Base-by-base conservation (phyloP, 2,888 invertebrate genomes). In the Euspilapteryx auroguttella region DNA sequence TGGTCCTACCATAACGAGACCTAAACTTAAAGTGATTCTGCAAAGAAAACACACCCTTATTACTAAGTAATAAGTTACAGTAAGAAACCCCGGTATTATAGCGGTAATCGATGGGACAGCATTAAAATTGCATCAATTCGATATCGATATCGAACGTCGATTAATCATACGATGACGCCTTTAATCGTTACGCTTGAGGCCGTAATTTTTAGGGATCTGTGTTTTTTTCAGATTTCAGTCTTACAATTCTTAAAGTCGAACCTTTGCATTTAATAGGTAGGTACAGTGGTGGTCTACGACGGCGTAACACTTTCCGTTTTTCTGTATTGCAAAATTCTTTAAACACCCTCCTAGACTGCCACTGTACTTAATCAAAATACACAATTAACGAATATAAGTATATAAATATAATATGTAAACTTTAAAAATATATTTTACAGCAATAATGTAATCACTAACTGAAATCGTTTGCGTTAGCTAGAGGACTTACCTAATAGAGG, bases 101-200 rank as follows among this genome's bases (percentile, higher is more conserved):
- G n/a, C n/a, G n/a, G 31, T 48, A 47, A 49, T 47, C 46, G 47
- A 51, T 46, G 49, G 41, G 48, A 51, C 52, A 45, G 44, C 40
- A 48, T 52, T 50, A 51, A 50, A 48, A 47, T 46, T 49, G 48
- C 54, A 51, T 51, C 47, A 49, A 53, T 53, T 45, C 37, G 36
- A 9, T 25, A 21, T 25, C 29, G 25, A 21, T 25, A 21, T 21
- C 17, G 21, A 9, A 5, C n/a, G 3, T 9, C 12, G 24, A 24
- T 25, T 20, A 25, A 21, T 27, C 15, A 13, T 25, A 21, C 21
- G 14, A 25, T 17, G 24, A 20, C n/a, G 27, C 13, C 9, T 8
- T 5, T 17, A 17, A 17, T 17, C 17, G 17, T 17, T 17, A 17
- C 17, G 17, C 17, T 17, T 17, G 17, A 8, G 17, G 17, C 17